Evolutionary conservation across 2,888 invertebrate species (phyloP).

Genomic region (Cloeon dipterum): DNA sequence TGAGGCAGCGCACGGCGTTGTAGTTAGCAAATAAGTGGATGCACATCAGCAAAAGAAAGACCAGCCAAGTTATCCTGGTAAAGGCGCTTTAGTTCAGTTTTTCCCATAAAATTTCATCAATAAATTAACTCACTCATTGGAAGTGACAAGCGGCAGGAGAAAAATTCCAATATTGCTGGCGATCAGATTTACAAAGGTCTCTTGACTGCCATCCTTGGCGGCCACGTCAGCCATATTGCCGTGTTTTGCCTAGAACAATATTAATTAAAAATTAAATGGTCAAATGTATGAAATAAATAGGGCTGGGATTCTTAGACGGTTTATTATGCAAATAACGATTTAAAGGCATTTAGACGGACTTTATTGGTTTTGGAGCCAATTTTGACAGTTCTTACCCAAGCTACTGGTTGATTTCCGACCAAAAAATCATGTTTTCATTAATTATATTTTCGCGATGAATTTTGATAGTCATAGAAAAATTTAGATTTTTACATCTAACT

Average conservation of each 20-base stretch:
- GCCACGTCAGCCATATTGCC: slow-evolving; percentile 84
- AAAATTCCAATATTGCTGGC: slow-evolving; percentile 60
- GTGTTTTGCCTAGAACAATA: slow-evolving; percentile 38
- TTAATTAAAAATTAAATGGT: slow-evolving; percentile 7
- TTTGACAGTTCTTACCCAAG: too few species aligned
- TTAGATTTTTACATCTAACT: too few species aligned
- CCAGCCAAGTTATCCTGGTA: slow-evolving; percentile 41
- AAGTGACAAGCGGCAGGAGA: slow-evolving; percentile 40
- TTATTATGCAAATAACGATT: too few species aligned
- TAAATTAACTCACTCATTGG: slow-evolving; percentile 19
- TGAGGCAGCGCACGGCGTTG: slow-evolving; percentile 57
- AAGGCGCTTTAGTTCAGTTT: slow-evolving; percentile 6
- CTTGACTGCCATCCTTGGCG: slow-evolving; percentile 92
- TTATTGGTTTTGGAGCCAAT: too few species aligned
- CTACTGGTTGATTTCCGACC: too few species aligned
- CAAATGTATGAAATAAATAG: neutral
- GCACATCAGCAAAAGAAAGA: slow-evolving; percentile 48
- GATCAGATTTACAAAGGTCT: slow-evolving; percentile 79
- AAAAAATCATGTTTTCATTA: too few species aligned
- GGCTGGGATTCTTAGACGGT: neutral
- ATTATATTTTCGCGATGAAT: too few species aligned
- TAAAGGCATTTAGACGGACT: too few species aligned
- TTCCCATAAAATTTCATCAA: neutral
- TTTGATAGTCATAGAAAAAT: too few species aligned
- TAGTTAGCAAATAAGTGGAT: slow-evolving; percentile 76